Evolutionary conservation across 2,113 vertebrate species (phyloP), one percentile per base, ranked within the genome.

Genomic region (Ibidorhyncha struthersii): DNA sequence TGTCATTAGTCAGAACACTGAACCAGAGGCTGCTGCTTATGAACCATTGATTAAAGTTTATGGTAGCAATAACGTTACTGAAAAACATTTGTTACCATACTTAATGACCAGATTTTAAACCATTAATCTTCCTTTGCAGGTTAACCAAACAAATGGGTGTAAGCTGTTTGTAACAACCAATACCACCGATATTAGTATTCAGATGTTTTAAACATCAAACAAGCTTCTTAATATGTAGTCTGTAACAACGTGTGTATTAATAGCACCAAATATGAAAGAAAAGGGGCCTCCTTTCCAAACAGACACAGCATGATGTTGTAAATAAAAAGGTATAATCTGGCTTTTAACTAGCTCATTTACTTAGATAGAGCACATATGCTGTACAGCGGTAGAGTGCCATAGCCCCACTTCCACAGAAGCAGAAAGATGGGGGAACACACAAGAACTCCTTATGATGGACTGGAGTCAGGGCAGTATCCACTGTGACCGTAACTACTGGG

Each of bases 11-110:
- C 85, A 96, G 97, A 97, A 97, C 80, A 58, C 76, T 89, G 89
- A 97, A 97, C 77, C 78, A 95, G 92, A 95, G 85, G 53, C 92
- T 97, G 79, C 92, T 97, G 93, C 88, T 83, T 96, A 70, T 94
- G 90, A 98, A 87, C 94, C 85, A 86, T 96, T 98, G 98, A 98
- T 97, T 97, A 96, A 96, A 97, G 93, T 97, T 98, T 98, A 97
- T 97, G 81, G 96, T 95, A 98, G 97, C 95, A 97, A 98, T 97
- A 98, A 97, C 92, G 82, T 97, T 90, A 81, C 89, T 89, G 93
- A 89, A 98, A 98, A 98, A 97, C 91, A 94, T 97, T 98, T 98
- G 96, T 96, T 98, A 96, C 95, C 87, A 63, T 96, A 96, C 84
- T 96, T 98, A 98, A 98, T 97, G 96, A 96, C 88, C 77, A 96